phyloP scores from a whole-genome alignment of 2,113 vertebrate species.

The Arvicanthis niloticus region DNA sequence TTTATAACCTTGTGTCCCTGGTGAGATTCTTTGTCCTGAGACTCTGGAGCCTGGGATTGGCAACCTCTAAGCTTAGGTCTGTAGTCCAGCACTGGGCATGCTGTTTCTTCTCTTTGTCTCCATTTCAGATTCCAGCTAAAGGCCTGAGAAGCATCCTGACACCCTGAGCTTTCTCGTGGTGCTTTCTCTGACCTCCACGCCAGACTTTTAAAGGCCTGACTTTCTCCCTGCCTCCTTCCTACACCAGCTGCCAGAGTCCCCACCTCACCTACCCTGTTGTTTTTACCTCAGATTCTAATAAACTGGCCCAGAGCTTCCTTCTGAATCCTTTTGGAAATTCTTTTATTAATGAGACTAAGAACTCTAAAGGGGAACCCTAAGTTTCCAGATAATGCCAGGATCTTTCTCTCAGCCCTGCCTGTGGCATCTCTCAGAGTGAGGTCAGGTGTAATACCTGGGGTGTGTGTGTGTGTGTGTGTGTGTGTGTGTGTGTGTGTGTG shows the following conservation, averaged over 20 bases:
- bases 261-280: not conserved
- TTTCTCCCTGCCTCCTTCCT: not conserved
- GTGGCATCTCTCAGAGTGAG: not conserved
- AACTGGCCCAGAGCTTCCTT: not conserved
- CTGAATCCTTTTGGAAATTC: not conserved
- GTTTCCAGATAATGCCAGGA: not conserved
- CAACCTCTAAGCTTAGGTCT: not conserved
- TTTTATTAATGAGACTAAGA: not conserved
- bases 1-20: not conserved
- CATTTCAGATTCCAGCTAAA: not conserved
- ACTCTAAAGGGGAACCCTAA: not conserved
- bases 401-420: too few species aligned
- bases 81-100: not conserved
- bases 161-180: not conserved
- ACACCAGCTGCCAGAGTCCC: not conserved
- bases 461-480: too few species aligned
- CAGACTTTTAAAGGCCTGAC: not conserved
- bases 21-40: not conserved
- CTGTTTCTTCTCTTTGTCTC: not conserved
- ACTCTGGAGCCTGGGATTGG: not conserved
- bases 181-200: not conserved
- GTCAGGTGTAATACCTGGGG: fast-evolving
- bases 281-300: too few species aligned
- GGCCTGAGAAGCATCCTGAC: too few species aligned
- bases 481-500: too few species aligned